phyloP scores from a whole-genome alignment of 2,797 vertebrate species.

The Rhodeus uyekii region DNA sequence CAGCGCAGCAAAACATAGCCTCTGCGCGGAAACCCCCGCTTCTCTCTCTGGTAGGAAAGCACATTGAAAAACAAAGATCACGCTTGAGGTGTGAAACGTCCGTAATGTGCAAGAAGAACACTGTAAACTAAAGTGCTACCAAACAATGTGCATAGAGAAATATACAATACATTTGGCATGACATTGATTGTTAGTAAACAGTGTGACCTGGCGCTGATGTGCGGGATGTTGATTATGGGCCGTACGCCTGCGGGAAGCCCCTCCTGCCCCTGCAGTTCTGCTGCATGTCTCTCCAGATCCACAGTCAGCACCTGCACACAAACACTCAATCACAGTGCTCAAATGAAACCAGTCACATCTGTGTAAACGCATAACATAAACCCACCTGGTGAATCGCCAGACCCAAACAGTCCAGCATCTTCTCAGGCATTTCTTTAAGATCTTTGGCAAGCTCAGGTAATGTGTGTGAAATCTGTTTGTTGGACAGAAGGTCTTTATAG shows the following conservation, averaged over 20 bases:
- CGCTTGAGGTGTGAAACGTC: too few species aligned
- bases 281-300: slow-evolving; percentile 91
- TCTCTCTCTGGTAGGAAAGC: too few species aligned
- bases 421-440: slow-evolving; percentile 88
- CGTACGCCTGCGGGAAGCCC: slow-evolving; percentile 79
- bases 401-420: slow-evolving; percentile 89
- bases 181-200: not conserved
- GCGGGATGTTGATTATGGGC: slow-evolving; percentile 88
- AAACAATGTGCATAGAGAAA: not conserved
- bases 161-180: not conserved
- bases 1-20: too few species aligned
- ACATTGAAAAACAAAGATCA: too few species aligned
- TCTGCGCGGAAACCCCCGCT: too few species aligned
- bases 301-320: slow-evolving; percentile 85
- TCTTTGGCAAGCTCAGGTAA: slow-evolving; percentile 79
- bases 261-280: slow-evolving; percentile 85
- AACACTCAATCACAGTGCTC: not conserved
- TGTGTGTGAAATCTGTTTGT: slow-evolving; percentile 68
- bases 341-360: not conserved
- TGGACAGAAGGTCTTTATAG: slow-evolving; percentile 83
- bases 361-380: not conserved
- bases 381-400: slow-evolving; percentile 93
- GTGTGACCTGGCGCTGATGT: slow-evolving; percentile 87
- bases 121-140: too few species aligned
- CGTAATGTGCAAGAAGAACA: too few species aligned